Evolutionary conservation across 2,797 vertebrate genomes (phyloP).

Genomic region (Alauda arvensis): DNA sequence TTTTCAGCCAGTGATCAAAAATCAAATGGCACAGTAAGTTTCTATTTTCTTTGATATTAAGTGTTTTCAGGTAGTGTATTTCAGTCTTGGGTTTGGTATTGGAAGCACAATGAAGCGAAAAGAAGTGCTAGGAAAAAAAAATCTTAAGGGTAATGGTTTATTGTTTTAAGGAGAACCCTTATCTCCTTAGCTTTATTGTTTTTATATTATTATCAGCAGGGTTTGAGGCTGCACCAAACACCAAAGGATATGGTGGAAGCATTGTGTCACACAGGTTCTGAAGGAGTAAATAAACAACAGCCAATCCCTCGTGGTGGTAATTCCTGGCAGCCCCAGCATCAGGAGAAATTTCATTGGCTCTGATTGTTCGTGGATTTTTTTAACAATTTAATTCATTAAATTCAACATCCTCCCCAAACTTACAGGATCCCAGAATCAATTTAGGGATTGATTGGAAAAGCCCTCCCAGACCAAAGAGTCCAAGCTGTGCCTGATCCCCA

Average conservation of each 20-base stretch:
- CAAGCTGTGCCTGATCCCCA: fast-evolving
- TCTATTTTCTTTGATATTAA: background rate
- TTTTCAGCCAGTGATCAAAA: background rate
- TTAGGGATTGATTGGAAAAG: background rate
- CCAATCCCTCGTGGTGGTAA: no score
- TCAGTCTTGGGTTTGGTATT: background rate
- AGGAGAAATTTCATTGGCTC: background rate
- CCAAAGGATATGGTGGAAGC: background rate
- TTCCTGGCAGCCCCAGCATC: background rate
- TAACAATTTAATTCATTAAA: background rate
- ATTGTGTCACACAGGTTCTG: background rate
- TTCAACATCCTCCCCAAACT: background rate
- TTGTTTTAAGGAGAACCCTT: background rate
- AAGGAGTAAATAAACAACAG: background rate
- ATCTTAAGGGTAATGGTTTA: background rate
- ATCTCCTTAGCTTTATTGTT: background rate
- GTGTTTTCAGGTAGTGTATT: background rate
- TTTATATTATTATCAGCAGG: background rate
- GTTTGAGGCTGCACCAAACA: background rate
- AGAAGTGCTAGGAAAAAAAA: background rate
- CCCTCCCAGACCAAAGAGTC: fast-evolving
- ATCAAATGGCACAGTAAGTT: background rate
- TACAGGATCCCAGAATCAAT: background rate
- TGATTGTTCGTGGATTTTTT: background rate
- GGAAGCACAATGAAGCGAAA: background rate